phyloP scores from a whole-genome alignment of 2,113 vertebrate species.

The Alces alces region DNA sequence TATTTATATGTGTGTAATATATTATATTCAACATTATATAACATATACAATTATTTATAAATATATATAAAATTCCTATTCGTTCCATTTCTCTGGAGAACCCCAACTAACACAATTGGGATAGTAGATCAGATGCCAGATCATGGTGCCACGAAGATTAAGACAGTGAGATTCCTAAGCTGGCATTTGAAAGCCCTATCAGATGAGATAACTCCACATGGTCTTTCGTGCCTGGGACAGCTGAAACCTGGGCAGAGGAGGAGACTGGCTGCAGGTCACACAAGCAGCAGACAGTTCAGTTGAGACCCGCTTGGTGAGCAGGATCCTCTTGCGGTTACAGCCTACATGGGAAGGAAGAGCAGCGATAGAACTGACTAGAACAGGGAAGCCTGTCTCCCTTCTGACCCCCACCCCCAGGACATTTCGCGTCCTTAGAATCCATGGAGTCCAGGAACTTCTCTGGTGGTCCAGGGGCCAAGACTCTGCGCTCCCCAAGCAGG shows the following conservation, averaged over 20 bases:
- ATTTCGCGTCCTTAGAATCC: neutral
- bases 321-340: too few species aligned
- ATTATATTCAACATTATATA: neutral
- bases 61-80: neutral
- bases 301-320: too few species aligned
- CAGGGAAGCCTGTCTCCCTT: neutral
- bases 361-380: neutral
- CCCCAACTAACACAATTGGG: neutral
- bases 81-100: neutral
- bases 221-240: neutral
- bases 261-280: neutral
- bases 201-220: too few species aligned
- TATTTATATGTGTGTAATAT: neutral
- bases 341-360: neutral
- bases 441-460: neutral
- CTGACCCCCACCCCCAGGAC: neutral
- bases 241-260: neutral
- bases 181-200: neutral
- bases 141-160: neutral
- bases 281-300: neutral
- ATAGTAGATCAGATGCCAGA: neutral
- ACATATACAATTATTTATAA: neutral
- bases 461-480: neutral
- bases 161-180: neutral
- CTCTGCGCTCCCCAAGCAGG: accelerated